Conservation (phyloP, 2,888 invertebrate species). For the Cerastis leucographa region DNA sequence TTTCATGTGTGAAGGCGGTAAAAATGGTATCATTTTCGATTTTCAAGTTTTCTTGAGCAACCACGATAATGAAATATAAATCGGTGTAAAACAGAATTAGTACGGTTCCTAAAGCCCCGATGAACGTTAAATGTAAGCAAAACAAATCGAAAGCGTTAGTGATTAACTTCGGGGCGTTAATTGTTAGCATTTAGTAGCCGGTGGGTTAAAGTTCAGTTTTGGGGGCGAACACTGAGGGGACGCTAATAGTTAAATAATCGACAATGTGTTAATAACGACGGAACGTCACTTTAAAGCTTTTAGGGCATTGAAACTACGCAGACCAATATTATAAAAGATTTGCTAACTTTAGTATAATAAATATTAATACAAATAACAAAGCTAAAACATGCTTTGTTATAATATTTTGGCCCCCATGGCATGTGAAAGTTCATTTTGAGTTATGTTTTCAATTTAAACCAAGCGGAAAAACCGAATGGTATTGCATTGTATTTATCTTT, state of each 20-base stretch:
- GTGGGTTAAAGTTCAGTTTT: constrained; percentile 45
- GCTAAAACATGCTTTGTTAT: neutral
- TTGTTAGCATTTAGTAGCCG: constrained; percentile 52
- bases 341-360: neutral
- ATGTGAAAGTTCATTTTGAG: neutral
- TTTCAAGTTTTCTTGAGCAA: neutral
- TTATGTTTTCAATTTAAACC: neutral
- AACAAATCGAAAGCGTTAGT: constrained; percentile 49
- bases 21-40: neutral
- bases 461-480: neutral
- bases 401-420: neutral
- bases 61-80: no score
- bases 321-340: neutral
- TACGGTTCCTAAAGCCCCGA: constrained; percentile 14
- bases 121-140: constrained; percentile 43
- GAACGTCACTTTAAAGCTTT: constrained; percentile 9
- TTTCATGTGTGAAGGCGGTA: neutral
- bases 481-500: neutral
- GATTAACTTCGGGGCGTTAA: constrained; percentile 52
- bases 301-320: neutral
- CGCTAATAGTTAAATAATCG: constrained; percentile 42
- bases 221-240: constrained; percentile 33
- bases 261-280: constrained; percentile 23
- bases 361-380: neutral
- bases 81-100: neutral